Conservation (phyloP, 1,140 invertebrate species). For the Pachyrhynchus sulphureomaculatus region DNA sequence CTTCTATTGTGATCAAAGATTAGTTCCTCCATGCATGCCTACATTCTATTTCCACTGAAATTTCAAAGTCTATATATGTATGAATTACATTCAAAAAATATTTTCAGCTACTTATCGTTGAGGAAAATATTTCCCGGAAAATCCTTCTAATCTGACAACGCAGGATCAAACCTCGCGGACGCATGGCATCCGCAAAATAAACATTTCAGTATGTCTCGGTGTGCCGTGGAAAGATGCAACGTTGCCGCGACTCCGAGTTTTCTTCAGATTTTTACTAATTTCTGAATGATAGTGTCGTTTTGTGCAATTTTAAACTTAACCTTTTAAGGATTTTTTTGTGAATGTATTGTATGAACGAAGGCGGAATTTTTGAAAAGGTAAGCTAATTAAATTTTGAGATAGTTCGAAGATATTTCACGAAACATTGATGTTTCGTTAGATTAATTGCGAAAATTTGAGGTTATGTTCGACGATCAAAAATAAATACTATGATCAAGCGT, state of each 20-base stretch:
- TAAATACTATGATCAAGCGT: neutral
- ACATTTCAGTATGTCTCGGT: slow-evolving; percentile 21
- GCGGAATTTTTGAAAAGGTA: slow-evolving; percentile 33
- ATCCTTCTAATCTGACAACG: neutral
- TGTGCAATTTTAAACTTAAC: neutral
- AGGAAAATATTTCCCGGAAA: too few species aligned
- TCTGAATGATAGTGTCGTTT: neutral
- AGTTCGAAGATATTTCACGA: neutral
- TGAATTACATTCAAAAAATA: too few species aligned
- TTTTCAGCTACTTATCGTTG: too few species aligned
- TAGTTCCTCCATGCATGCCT: too few species aligned
- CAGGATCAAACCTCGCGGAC: neutral
- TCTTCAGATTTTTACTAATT: slow-evolving; percentile 4
- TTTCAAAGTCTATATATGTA: too few species aligned
- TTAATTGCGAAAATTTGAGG: neutral
- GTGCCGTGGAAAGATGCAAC: neutral
- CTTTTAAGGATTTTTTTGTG: neutral
- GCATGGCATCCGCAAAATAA: slow-evolving; percentile 27
- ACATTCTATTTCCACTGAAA: too few species aligned
- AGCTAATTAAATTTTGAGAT: neutral
- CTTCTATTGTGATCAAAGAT: too few species aligned
- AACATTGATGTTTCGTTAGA: neutral
- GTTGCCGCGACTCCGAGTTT: slow-evolving; percentile 7
- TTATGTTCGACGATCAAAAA: slow-evolving; percentile 1
- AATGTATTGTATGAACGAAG: slow-evolving; percentile 36